Conservation (phyloP, 1,140 invertebrate genomes). For the Nilaparvata lugens region DNA sequence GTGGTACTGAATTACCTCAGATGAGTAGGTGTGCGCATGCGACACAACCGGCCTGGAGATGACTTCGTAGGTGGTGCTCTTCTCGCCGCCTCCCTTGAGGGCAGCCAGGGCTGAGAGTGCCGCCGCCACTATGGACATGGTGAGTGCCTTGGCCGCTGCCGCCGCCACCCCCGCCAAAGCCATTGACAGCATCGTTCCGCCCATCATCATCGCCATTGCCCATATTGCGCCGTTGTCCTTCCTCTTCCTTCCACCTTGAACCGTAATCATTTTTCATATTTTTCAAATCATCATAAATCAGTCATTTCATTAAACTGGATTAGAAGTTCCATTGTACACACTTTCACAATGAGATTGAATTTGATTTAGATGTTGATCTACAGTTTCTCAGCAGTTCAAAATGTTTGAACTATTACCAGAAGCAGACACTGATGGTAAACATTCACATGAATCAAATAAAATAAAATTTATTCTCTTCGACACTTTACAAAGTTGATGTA, state of each 20-base stretch:
- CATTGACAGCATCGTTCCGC: conserved; percentile 55
- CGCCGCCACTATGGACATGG: conserved; percentile 63
- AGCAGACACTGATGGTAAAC: too few species aligned
- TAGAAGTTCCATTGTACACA: too few species aligned
- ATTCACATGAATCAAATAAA: too few species aligned
- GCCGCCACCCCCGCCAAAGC: conserved; percentile 62
- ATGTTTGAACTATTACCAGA: too few species aligned
- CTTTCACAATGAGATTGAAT: too few species aligned
- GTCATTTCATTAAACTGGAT: too few species aligned
- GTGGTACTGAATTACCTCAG: conserved; percentile 41
- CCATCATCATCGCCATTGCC: conserved; percentile 41
- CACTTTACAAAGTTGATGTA: too few species aligned
- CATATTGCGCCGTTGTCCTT: conserved; percentile 24
- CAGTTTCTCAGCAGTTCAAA: too few species aligned
- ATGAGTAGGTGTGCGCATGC: conserved; percentile 59
- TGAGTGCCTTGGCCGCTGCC: conserved; percentile 69
- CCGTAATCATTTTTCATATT: neutral
- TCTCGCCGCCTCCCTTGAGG: conserved; percentile 53
- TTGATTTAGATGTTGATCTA: too few species aligned
- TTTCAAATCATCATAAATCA: too few species aligned
- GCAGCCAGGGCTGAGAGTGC: conserved; percentile 65
- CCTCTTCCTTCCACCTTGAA: conserved; percentile 23
- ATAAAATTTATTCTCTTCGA: too few species aligned
- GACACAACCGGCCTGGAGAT: conserved; percentile 69
- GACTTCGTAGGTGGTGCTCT: conserved; percentile 70